phyloP scores from a whole-genome alignment of 2,888 invertebrate genomes.

The Strigamia transsilvanica region DNA sequence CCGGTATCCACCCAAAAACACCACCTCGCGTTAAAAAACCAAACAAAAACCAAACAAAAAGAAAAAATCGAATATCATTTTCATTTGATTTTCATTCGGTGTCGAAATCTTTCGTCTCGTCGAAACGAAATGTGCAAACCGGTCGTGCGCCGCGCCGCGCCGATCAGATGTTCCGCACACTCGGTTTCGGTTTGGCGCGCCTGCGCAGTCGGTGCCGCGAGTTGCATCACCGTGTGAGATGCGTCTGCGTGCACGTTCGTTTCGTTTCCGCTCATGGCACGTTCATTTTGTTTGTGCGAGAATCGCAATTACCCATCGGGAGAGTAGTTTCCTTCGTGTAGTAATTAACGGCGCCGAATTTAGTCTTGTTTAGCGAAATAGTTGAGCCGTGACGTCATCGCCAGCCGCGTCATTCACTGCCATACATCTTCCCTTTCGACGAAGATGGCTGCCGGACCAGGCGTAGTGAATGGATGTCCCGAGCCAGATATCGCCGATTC shows the following conservation, averaged over 20 bases:
- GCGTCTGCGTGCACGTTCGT: not conserved
- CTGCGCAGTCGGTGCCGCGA: not conserved
- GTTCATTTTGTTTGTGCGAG: not conserved
- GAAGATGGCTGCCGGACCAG: conserved; percentile 57
- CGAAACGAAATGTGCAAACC: too few species aligned
- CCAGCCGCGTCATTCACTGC: conserved; percentile 9
- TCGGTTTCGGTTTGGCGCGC: not conserved
- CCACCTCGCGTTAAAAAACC: too few species aligned
- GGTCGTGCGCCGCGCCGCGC: too few species aligned
- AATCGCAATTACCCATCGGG: not conserved
- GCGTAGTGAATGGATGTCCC: conserved; percentile 56
- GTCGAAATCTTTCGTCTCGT: too few species aligned
- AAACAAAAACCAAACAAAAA: too few species aligned
- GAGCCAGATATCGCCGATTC: conserved; percentile 57
- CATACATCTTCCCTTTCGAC: conserved; percentile 52
- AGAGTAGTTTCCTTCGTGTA: not conserved
- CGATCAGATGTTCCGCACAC: not conserved
- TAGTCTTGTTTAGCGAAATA: not conserved
- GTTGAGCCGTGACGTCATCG: conserved; percentile 46
- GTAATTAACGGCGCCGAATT: not conserved
- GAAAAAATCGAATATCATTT: too few species aligned
- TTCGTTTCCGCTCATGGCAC: conserved; percentile 10
- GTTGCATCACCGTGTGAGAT: not conserved
- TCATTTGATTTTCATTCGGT: too few species aligned
- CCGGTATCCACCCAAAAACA: not conserved